Evolutionary conservation across 2,888 invertebrate genomes (phyloP), one percentile per base, ranked within the genome.

Genomic region (Carpatolechia fugitivella): DNA sequence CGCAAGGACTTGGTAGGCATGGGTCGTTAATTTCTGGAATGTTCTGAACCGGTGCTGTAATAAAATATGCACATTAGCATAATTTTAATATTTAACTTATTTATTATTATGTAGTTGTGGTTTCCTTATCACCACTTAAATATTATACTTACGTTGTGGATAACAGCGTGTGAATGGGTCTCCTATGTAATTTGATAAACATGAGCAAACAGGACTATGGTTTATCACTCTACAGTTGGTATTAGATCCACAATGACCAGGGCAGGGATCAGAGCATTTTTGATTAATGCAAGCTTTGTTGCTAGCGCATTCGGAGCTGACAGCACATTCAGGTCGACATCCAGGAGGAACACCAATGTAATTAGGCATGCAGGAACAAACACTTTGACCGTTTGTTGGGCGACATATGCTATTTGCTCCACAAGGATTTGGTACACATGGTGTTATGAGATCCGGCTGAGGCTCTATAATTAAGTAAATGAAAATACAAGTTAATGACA

Each of bases 191-290:
- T 90, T 90, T 16, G 80, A 67, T 20, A 85, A 89, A 73, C 96
- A 96, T 52, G 92, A 92, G 76, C 96, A 97, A 67, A 95, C 93
- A 1, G 96, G 95, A 74, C 93, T 95, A 72, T 96, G 96, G 74
- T 95, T 94, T 56, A 94, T 92, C 1, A 95, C 95, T 74, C 92
- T 92, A 71, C 97, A 97, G 36, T 92, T 85, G 3, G 94, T 90
- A 67, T 93, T 93, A 70, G 86, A 84, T 40, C 94, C 95, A 68
- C 95, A 95, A 51, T 92, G 92, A 56, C 92, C 93, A 31, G 92
- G 92, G 63, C 97, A 97, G 35, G 97, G 96, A 77, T 96, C 92
- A 20, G 86, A 75, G 75, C 97, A 97, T 82, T 95, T 95, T 64
- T 93, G 93, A 69, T 94, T 93, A 10, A 95, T 84, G 69, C 97